Conservation (phyloP, 2,113 vertebrate species). For the Raphicerus campestris region DNA sequence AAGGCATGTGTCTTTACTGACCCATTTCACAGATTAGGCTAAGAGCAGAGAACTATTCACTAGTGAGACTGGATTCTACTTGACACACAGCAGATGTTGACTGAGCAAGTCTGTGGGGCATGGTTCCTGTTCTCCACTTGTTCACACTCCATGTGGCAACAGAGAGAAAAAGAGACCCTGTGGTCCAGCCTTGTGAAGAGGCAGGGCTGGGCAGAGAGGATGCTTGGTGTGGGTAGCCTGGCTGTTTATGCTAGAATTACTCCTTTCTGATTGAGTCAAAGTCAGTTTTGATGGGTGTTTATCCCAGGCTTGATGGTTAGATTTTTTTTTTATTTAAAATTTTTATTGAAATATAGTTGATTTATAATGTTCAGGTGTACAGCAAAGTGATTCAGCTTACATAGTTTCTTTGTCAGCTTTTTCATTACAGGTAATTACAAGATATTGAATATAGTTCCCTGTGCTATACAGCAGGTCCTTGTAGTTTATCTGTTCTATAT, state of each 20-base stretch:
- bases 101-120: not conserved
- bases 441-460: not conserved
- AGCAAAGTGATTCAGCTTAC: no score
- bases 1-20: not conserved
- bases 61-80: not conserved
- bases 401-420: not conserved
- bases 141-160: not conserved
- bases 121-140: rapidly evolving
- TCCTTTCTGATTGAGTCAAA: not conserved
- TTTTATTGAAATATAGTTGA: not conserved
- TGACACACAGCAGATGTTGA: not conserved
- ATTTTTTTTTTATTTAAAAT: not conserved
- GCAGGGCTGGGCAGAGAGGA: not conserved
- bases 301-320: not conserved
- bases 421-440: not conserved
- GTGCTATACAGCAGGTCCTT: not conserved
- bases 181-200: not conserved
- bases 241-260: not conserved
- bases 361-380: not conserved
- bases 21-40: not conserved
- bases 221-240: not conserved
- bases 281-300: not conserved
- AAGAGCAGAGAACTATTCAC: not conserved
- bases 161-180: not conserved
- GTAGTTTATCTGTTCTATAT: not conserved